A percentile compares a stretch with the other conserved stretches of the same genome.
phyloP scores from a whole-genome alignment of 2,888 invertebrate species.

The Cosmia trapezina region DNA sequence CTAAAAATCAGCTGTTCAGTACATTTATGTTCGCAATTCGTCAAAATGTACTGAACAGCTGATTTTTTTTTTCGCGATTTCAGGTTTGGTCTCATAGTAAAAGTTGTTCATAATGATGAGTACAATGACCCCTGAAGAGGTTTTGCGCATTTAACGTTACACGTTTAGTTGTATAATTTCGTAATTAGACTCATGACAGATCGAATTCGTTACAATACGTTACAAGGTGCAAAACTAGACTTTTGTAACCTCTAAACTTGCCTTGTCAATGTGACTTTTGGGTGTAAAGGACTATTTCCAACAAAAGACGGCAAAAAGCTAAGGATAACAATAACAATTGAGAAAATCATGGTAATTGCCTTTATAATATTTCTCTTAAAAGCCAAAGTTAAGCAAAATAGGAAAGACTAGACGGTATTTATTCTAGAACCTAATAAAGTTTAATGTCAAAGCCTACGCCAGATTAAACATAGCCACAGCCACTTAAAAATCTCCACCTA shows the following conservation, averaged over 20 bases:
- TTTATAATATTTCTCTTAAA: not conserved
- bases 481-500: constrained; percentile 9
- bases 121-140: too few species aligned
- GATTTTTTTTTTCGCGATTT: too few species aligned
- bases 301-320: not conserved
- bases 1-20: too few species aligned
- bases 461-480: constrained; percentile 15
- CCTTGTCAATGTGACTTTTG: not conserved
- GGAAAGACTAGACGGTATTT: not conserved
- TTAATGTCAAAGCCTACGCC: constrained; percentile 8
- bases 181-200: not conserved
- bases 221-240: too few species aligned
- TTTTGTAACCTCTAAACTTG: not conserved
- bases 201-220: not conserved
- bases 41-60: too few species aligned
- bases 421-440: not conserved
- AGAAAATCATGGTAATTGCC: not conserved
- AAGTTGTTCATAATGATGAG: too few species aligned
- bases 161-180: too few species aligned
- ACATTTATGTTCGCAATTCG: too few species aligned
- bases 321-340: not conserved
- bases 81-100: too few species aligned
- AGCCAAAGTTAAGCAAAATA: not conserved
- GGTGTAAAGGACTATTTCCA: not conserved
- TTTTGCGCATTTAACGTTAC: too few species aligned